A percentile compares a stretch with the other conserved stretches of the same genome.
Evolutionary conservation across 2,797 vertebrate genomes (phyloP).

Genomic region (Monodelphis domestica): DNA sequence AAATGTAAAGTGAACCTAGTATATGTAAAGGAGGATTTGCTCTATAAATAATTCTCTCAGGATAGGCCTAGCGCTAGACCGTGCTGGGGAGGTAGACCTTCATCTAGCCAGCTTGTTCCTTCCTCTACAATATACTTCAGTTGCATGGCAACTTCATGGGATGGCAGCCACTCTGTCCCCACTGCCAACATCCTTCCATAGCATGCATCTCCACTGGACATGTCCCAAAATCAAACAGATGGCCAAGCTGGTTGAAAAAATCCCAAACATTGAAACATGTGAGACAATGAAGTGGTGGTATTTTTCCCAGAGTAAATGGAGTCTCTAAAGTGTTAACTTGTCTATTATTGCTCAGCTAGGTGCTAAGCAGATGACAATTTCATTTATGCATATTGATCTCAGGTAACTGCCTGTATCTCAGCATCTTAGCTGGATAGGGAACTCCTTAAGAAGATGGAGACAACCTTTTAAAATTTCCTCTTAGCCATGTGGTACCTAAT

Average conservation of each 20-base stretch:
- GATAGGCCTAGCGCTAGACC: neutral
- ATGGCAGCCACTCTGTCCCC: neutral
- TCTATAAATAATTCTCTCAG: neutral
- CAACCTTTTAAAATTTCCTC: neutral
- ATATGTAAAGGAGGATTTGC: neutral
- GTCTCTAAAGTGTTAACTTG: neutral
- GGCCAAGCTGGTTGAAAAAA: conserved; percentile 13
- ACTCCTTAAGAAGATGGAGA: neutral
- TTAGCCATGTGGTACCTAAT: neutral
- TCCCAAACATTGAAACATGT: neutral
- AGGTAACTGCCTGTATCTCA: neutral
- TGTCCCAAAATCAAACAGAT: conserved; percentile 39
- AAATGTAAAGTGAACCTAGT: conserved; percentile 17
- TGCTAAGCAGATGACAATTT: neutral
- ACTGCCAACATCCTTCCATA: neutral
- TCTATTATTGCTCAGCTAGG: neutral
- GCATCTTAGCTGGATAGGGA: neutral
- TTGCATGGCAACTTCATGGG: neutral
- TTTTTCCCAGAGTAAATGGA: neutral
- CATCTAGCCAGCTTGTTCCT: rapidly evolving
- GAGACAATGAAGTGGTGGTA: rapidly evolving
- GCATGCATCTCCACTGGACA: neutral
- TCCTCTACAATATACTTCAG: neutral
- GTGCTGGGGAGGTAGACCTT: neutral
- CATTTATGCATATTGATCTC: rapidly evolving